Evolutionary conservation across 35 echinoderm and acorn worm genomes (phyloP).

Genomic region (Holothuria glaberrima): DNA sequence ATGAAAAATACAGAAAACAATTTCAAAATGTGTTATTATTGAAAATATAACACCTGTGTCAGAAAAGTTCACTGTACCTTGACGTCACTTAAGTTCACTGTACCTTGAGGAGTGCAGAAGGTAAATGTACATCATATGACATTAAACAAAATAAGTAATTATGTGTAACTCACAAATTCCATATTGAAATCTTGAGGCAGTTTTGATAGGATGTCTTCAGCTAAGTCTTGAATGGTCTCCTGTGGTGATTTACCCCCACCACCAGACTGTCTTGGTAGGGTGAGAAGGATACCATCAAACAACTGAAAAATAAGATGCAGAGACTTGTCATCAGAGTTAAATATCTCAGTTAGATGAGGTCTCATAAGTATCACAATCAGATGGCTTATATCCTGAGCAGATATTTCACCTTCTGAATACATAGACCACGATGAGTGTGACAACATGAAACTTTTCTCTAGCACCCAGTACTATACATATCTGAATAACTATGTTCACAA

Average conservation of each 20-base stretch:
- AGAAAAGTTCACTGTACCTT: neutral
- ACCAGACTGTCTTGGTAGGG: constrained; percentile 85
- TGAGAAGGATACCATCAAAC: constrained; percentile 95
- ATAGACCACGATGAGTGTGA: no score
- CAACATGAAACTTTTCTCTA: no score
- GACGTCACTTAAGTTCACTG: neutral
- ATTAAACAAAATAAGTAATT: neutral
- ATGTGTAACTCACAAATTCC: constrained; percentile 78
- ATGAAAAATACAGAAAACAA: no score
- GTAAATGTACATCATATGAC: neutral
- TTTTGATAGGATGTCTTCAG: constrained; percentile 90
- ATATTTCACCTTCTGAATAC: no score
- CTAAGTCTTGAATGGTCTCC: constrained; percentile 92
- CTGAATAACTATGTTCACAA: no score
- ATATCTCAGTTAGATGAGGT: no score
- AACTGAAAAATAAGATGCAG: constrained; percentile 56
- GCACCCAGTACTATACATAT: no score
- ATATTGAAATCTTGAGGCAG: constrained; percentile 87
- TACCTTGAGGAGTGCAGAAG: neutral
- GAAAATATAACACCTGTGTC: no score
- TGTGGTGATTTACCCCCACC: constrained; percentile 89
- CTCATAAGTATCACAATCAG: no score
- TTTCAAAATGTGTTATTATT: no score
- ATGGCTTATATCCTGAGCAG: no score
- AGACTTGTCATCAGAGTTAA: neutral